Conservation (phyloP, 2,888 invertebrate species). For the Apodemia mormo region DNA sequence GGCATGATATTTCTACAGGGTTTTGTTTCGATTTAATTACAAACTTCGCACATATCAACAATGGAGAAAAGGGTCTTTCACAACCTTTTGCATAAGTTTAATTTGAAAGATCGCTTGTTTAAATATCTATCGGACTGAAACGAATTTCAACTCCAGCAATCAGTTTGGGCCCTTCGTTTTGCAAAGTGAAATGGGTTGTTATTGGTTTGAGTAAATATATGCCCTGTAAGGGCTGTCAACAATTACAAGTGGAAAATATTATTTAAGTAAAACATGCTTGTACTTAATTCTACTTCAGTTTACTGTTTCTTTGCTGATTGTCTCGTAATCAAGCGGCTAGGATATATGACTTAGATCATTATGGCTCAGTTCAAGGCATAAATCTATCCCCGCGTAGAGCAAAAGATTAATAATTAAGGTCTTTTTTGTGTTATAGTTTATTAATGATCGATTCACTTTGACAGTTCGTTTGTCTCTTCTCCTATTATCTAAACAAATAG, state of each 20-base stretch:
- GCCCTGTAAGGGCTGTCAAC: not conserved
- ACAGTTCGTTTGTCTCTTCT: no score
- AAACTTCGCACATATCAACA: slow-evolving; percentile 10
- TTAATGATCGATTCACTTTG: no score
- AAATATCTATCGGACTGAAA: slow-evolving; percentile 5
- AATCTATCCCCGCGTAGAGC: no score
- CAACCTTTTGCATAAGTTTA: slow-evolving; percentile 6
- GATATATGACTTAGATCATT: no score
- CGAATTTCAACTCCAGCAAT: slow-evolving; percentile 8
- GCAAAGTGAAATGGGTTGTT: slow-evolving; percentile 9
- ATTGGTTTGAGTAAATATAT: slow-evolving; percentile 12
- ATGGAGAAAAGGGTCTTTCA: slow-evolving; percentile 16
- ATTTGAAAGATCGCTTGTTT: slow-evolving; percentile 9
- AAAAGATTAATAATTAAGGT: no score
- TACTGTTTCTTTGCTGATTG: no score
- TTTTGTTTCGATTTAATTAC: slow-evolving; percentile 6
- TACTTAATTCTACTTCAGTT: no score
- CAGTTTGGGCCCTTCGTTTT: slow-evolving; percentile 9
- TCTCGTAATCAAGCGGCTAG: no score
- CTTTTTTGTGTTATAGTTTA: no score
- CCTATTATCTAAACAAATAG: no score
- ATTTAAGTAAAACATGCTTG: not conserved
- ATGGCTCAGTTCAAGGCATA: no score
- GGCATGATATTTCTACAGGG: not conserved
- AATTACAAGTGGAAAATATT: not conserved